A percentile compares a stretch with the other conserved stretches of the same genome.
Conservation (phyloP, 2,797 vertebrate species). For the Mormyrops attenuatus region DNA sequence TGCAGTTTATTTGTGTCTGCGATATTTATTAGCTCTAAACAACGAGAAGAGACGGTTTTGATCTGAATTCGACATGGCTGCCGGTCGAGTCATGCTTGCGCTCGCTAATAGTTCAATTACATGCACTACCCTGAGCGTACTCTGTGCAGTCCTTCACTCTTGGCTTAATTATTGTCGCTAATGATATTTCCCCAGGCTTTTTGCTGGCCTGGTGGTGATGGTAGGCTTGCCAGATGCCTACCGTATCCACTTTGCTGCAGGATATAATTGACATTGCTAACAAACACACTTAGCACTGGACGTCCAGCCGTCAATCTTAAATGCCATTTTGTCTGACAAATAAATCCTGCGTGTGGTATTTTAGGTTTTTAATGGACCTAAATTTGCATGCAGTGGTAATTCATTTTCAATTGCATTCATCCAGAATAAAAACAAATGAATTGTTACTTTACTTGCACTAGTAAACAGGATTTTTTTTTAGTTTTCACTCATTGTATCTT, state of each 20-base stretch:
- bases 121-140: background rate
- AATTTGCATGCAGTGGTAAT: background rate
- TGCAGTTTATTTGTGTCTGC: constrained; percentile 7
- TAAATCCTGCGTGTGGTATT: background rate
- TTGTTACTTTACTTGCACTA: background rate
- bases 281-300: background rate
- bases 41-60: background rate
- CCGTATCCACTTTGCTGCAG: background rate
- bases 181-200: background rate
- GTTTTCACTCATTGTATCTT: background rate
- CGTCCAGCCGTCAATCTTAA: background rate
- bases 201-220: background rate
- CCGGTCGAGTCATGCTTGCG: background rate
- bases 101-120: constrained; percentile 20
- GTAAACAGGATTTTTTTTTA: background rate
- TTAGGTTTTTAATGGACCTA: background rate
- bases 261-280: constrained; percentile 11
- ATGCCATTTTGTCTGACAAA: background rate
- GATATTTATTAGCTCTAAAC: background rate
- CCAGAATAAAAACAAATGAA: background rate
- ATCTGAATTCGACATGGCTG: constrained; percentile 16
- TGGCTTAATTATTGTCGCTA: constrained; percentile 9
- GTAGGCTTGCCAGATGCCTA: background rate
- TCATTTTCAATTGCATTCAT: constrained; percentile 5
- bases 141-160: background rate